Evolutionary conservation across 2,113 vertebrate species (phyloP).

Genomic region (Phalacrocorax brasilianus): DNA sequence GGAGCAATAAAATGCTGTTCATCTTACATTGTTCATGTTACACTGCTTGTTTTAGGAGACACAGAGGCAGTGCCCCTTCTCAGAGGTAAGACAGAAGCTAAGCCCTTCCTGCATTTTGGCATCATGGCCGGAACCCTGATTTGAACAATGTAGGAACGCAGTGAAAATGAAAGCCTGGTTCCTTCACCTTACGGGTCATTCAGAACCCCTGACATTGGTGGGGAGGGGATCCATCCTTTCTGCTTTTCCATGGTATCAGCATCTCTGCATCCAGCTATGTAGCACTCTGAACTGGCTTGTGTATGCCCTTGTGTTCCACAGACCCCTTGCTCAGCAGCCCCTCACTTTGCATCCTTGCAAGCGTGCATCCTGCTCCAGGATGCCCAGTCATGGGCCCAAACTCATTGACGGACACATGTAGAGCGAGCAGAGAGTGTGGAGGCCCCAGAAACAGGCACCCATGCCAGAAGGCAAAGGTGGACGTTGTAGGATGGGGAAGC

Average conservation of each 20-base stretch:
- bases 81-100: neutral
- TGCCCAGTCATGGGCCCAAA: fast-evolving
- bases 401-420: neutral
- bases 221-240: neutral
- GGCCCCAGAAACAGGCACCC: neutral
- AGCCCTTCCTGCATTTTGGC: neutral
- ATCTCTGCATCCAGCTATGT: neutral
- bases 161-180: neutral
- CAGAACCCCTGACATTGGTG: fast-evolving
- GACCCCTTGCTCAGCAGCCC: neutral
- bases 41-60: neutral
- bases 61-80: neutral
- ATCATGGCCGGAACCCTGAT: neutral
- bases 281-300: fast-evolving
- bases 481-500: neutral
- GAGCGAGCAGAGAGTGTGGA: fast-evolving
- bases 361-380: neutral
- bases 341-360: neutral
- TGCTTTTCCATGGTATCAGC: neutral
- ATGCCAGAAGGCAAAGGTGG: neutral
- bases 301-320: neutral
- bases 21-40: neutral
- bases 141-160: neutral
- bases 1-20: neutral
- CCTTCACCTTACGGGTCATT: neutral